Evolutionary conservation across 2,888 invertebrate genomes (phyloP).

Genomic region (Chromoteleia sp.): DNA sequence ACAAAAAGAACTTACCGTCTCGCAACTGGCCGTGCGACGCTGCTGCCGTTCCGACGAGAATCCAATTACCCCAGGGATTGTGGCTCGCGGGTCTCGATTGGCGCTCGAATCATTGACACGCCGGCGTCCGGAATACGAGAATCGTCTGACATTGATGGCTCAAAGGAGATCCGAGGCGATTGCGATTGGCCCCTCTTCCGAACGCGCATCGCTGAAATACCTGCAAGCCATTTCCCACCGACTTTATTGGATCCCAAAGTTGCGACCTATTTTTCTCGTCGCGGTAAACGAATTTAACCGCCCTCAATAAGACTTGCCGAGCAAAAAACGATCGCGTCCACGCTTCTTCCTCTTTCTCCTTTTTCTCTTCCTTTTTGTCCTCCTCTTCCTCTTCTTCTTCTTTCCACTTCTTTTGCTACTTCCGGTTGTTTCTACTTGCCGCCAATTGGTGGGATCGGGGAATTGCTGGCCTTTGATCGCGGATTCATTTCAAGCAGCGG

Average conservation of each 20-base stretch:
- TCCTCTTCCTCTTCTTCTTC: neutral
- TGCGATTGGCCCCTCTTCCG: conserved; percentile 12
- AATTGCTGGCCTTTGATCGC: conserved; percentile 32
- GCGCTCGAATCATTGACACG: conserved; percentile 29
- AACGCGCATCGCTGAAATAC: neutral
- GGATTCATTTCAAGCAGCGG: conserved; percentile 11
- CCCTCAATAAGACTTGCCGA: too few relatives aligned
- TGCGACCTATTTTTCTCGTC: conserved; percentile 13
- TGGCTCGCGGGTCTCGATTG: conserved; percentile 20
- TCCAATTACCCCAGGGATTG: conserved; percentile 24
- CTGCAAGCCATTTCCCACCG: neutral
- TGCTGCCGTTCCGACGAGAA: conserved; percentile 11
- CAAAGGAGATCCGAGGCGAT: conserved; percentile 2
- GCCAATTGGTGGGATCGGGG: neutral
- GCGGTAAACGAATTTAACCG: conserved; percentile 11
- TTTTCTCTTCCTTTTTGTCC: neutral
- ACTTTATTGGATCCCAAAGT: conserved; percentile 11
- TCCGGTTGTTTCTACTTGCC: conserved; percentile 11
- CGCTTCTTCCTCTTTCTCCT: too few relatives aligned
- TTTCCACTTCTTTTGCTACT: neutral
- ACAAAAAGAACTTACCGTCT: conserved; percentile 4
- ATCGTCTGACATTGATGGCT: conserved; percentile 22
- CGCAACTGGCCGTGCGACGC: neutral
- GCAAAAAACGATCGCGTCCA: neutral
- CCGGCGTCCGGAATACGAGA: neutral